phyloP scores from a whole-genome alignment of 30 jellyfish, hydroid and myxozoan species.

The Aurelia coerulea region DNA sequence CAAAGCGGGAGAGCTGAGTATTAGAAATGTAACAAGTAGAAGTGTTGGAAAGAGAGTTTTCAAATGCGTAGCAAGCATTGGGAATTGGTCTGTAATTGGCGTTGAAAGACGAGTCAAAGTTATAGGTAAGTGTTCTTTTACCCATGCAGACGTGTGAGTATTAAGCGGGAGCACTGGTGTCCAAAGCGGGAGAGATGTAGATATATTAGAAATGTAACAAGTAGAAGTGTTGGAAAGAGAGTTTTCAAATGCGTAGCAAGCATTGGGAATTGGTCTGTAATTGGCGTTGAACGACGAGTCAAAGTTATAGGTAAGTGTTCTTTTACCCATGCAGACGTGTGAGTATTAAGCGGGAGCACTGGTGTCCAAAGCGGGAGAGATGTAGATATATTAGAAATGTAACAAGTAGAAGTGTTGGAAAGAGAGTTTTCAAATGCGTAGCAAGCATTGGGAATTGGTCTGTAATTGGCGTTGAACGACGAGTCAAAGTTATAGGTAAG shows the following conservation, averaged over 20 bases:
- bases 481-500: slow-evolving; percentile 35
- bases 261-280: slow-evolving; percentile 46
- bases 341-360: neutral
- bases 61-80: slow-evolving; percentile 51
- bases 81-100: slow-evolving; percentile 47
- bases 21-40: slow-evolving; percentile 18
- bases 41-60: neutral
- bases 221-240: neutral
- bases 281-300: slow-evolving; percentile 23
- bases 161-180: neutral
- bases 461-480: slow-evolving; percentile 17
- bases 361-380: neutral
- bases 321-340: neutral
- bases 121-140: slow-evolving; percentile 14
- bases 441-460: slow-evolving; percentile 61
- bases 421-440: slow-evolving; percentile 31
- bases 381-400: slow-evolving; percentile 30
- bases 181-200: slow-evolving; percentile 9
- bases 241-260: slow-evolving; percentile 49
- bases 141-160: neutral
- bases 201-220: slow-evolving; percentile 24
- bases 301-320: slow-evolving; percentile 29
- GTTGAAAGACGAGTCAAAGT: slow-evolving; percentile 21
- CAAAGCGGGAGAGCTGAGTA: slow-evolving; percentile 9
- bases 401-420: neutral